phyloP scores from a whole-genome alignment of 2,797 vertebrate genomes.

The Phrynocephalus guinanensis region DNA sequence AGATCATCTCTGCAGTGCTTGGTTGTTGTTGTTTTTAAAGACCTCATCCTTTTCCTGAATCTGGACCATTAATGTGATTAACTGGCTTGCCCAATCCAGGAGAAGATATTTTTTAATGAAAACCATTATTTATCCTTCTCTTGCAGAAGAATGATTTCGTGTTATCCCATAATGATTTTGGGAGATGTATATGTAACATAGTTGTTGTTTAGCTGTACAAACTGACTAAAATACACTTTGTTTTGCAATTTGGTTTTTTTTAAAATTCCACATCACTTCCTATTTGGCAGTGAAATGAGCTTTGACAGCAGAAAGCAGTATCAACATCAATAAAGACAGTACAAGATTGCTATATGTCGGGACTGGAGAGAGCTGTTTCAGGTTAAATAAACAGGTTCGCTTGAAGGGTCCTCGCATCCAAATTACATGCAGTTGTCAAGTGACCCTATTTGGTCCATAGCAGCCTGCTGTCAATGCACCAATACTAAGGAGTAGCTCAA shows the following conservation, averaged over 20 bases:
- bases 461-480: too few relatives aligned
- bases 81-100: conserved; percentile 58
- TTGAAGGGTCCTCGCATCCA: too few relatives aligned
- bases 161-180: conserved; percentile 74
- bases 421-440: too few relatives aligned
- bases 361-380: too few relatives aligned
- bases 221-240: conserved; percentile 48
- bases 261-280: background rate
- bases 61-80: conserved; percentile 59
- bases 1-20: conserved; percentile 14
- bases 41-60: conserved; percentile 67
- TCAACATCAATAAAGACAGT: background rate
- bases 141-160: conserved; percentile 81
- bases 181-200: conserved; percentile 84
- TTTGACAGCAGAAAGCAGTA: background rate
- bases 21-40: conserved; percentile 25
- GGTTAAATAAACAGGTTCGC: too few relatives aligned
- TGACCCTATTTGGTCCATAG: too few relatives aligned
- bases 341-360: background rate
- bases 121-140: conserved; percentile 81
- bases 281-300: background rate
- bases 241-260: background rate
- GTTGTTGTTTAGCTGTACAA: conserved; percentile 85
- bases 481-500: too few relatives aligned
- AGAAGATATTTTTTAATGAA: conserved; percentile 71